Percentiles rank a stretch among this genome's conserved stretches.
Conservation (phyloP, 2,113 vertebrate species). For the Reinhardtius hippoglossoides region DNA sequence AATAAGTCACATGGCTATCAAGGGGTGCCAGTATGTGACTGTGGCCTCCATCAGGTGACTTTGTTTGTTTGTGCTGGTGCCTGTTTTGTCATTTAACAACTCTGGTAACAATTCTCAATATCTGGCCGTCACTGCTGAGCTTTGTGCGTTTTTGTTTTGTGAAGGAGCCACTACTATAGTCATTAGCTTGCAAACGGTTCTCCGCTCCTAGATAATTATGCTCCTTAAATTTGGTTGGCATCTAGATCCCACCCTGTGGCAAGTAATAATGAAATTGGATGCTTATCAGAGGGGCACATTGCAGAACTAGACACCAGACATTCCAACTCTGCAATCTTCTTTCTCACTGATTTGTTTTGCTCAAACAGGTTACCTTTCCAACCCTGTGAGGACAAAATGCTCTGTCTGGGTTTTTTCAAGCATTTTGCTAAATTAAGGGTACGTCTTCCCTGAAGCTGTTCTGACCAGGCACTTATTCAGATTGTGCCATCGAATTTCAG, state of each 20-base stretch:
- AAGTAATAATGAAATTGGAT: conserved; percentile 50
- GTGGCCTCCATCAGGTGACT: no score
- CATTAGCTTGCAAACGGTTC: conserved; percentile 37
- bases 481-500: conserved; percentile 48
- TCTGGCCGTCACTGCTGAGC: not conserved
- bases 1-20: no score
- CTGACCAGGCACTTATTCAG: conserved; percentile 50
- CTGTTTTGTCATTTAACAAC: no score
- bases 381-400: conserved; percentile 38
- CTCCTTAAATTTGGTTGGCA: conserved; percentile 54
- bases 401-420: conserved; percentile 16
- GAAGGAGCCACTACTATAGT: not conserved
- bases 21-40: no score
- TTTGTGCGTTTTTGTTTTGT: not conserved
- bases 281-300: conserved; percentile 58
- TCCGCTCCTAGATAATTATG: conserved; percentile 42
- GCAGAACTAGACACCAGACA: conserved; percentile 53
- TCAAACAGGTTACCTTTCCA: conserved; percentile 40
- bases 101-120: no score
- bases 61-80: no score
- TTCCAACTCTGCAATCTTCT: conserved; percentile 49
- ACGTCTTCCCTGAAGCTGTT: conserved; percentile 40
- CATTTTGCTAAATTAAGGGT: conserved; percentile 37
- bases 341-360: conserved; percentile 39
- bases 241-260: conserved; percentile 37